phyloP scores from a whole-genome alignment of 2,113 vertebrate genomes.

The Anolis carolinensis region DNA sequence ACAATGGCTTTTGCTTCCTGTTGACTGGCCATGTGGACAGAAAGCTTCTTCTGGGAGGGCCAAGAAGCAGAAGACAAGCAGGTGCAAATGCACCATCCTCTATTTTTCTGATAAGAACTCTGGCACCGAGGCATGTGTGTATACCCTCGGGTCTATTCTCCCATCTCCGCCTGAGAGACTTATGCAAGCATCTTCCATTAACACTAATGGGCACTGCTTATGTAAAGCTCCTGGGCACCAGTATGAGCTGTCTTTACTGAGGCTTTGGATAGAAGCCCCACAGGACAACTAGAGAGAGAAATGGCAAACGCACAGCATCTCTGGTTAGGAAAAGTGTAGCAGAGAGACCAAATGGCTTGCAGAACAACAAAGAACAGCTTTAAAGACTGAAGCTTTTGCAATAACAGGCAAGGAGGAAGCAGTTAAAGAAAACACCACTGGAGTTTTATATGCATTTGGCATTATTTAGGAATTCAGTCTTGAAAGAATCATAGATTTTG shows the following conservation, averaged over 20 bases:
- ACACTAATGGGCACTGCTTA: conserved; percentile 39
- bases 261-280: conserved; percentile 7
- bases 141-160: conserved; percentile 17
- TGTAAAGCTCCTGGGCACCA: conserved; percentile 30
- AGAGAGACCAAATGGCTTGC: not conserved
- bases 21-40: not conserved
- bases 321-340: conserved; percentile 15
- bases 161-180: conserved; percentile 20
- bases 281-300: conserved; percentile 21
- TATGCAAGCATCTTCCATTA: conserved; percentile 42
- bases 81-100: not conserved
- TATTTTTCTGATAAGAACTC: conserved; percentile 26
- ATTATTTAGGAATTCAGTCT: not conserved
- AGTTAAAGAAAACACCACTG: not conserved
- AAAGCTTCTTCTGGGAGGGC: not conserved
- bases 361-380: conserved; percentile 3
- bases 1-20: conserved; percentile 22
- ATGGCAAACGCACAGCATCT: conserved; percentile 1
- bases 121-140: not conserved
- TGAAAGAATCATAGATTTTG: not conserved
- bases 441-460: not conserved
- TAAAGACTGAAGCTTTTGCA: not conserved
- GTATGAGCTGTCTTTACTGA: conserved; percentile 23
- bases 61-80: not conserved
- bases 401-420: not conserved